Conservation (phyloP, 2,797 vertebrate genomes). For the Sebastes vulpes region DNA sequence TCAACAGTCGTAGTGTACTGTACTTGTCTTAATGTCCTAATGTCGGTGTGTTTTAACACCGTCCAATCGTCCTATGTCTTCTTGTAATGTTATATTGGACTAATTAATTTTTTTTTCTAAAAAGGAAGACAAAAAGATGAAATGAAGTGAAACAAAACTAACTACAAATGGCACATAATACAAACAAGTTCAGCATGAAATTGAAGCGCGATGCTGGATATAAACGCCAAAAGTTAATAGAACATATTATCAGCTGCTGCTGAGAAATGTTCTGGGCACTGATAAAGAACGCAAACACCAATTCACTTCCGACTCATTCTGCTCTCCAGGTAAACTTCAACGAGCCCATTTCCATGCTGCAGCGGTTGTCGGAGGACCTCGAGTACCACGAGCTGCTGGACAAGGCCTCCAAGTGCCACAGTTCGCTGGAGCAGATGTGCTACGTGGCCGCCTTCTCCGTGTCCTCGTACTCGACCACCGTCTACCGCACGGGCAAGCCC, state of each 20-base stretch:
- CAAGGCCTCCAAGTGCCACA: conserved; percentile 91
- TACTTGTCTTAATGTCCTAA: background rate
- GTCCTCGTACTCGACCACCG: conserved; percentile 96
- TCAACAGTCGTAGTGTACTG: background rate
- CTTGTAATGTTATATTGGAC: no score
- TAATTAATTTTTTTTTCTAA: no score
- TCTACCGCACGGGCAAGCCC: conserved; percentile 96
- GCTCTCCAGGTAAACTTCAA: conserved; percentile 94
- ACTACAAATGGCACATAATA: background rate
- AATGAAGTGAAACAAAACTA: background rate
- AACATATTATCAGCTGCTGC: background rate
- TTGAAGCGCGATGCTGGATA: background rate
- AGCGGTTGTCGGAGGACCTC: conserved; percentile 95
- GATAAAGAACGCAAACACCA: background rate
- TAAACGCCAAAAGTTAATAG: background rate
- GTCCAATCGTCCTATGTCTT: no score
- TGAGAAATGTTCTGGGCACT: background rate
- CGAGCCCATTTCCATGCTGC: conserved; percentile 97
- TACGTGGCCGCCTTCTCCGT: conserved; percentile 96
- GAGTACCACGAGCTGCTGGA: conserved; percentile 96
- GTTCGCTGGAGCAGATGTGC: conserved; percentile 94
- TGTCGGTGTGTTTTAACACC: background rate
- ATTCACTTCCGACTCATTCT: background rate
- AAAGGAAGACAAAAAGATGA: no score
- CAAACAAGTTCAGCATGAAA: background rate